A percentile compares a stretch with the other conserved stretches of the same genome.
Conservation (phyloP, 2,797 vertebrate species). For the Myotis pilosus region DNA sequence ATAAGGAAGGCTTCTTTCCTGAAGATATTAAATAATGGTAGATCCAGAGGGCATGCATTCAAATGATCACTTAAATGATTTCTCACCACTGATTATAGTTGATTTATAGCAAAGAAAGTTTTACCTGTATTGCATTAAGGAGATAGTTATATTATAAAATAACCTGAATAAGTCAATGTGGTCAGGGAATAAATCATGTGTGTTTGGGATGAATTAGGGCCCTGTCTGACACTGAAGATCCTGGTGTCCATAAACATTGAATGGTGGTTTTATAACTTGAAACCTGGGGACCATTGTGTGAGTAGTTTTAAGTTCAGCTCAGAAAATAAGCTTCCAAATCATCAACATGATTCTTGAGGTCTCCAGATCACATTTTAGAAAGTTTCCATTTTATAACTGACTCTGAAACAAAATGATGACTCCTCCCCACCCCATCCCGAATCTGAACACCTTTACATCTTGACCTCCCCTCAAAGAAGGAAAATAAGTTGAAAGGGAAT, state of each 20-base stretch:
- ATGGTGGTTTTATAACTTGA: constrained; percentile 13
- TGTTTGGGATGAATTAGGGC: not conserved
- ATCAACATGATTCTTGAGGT: not conserved
- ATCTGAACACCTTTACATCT: not conserved
- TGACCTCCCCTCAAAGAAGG: not conserved
- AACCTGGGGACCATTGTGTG: not conserved
- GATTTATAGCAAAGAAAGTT: constrained; percentile 2
- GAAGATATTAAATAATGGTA: not conserved
- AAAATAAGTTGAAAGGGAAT: not conserved
- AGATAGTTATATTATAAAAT: constrained; percentile 11
- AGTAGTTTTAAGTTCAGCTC: constrained; percentile 42
- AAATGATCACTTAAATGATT: constrained; percentile 28
- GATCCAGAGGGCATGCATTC: not conserved
- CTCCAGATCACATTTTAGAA: constrained; percentile 3
- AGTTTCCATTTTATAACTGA: constrained; percentile 35
- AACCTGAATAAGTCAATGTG: not conserved
- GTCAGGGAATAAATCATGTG: not conserved
- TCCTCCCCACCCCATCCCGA: accelerated
- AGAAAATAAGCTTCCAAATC: constrained; percentile 33
- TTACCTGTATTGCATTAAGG: not conserved
- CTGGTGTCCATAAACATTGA: constrained; percentile 29
- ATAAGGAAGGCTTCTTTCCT: not conserved
- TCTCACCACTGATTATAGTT: not conserved
- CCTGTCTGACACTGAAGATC: not conserved
- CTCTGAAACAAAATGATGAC: constrained; percentile 12